A percentile compares a stretch with the other conserved stretches of the same genome.
phyloP scores from a whole-genome alignment of 2,113 vertebrate genomes.

The Oncorhynchus tshawytscha region DNA sequence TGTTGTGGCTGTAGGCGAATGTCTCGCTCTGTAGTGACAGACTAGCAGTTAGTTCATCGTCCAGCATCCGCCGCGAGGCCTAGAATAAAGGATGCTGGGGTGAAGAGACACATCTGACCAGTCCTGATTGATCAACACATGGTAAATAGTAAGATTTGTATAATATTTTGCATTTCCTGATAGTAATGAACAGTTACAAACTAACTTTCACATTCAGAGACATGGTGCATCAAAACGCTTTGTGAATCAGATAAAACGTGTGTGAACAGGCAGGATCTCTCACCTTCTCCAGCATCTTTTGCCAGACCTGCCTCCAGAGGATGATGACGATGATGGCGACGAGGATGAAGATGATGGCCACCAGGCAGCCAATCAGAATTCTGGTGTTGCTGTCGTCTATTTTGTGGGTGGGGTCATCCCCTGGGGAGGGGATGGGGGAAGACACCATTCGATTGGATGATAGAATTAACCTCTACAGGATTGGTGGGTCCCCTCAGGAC shows the following conservation, averaged over 20 bases:
- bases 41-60: constrained; percentile 92
- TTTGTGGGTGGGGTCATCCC: constrained; percentile 88
- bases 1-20: constrained; percentile 84
- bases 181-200: not conserved
- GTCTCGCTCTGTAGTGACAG: constrained; percentile 94
- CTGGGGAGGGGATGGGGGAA: constrained; percentile 51
- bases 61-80: constrained; percentile 92
- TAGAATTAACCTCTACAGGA: not conserved
- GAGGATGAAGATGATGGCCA: constrained; percentile 97
- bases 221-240: too few relatives aligned
- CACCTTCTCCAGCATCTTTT: constrained; percentile 99
- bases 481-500: too few relatives aligned
- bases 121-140: constrained; percentile 1
- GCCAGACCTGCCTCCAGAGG: constrained; percentile 97
- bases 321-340: constrained; percentile 97
- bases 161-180: too few relatives aligned
- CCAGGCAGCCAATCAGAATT: constrained; percentile 93
- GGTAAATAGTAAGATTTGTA: too few relatives aligned
- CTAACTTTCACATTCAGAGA: not conserved
- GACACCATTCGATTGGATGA: constrained; percentile 12
- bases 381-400: constrained; percentile 95
- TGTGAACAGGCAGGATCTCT: constrained; percentile 27
- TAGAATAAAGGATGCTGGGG: constrained; percentile 63
- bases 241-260: too few relatives aligned
- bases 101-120: constrained; percentile 45